These are phyloP conservation scores for Lissonota sp. DNA, from an alignment of 2,888 invertebrate species.

Conservation along the genomic window DNA sequence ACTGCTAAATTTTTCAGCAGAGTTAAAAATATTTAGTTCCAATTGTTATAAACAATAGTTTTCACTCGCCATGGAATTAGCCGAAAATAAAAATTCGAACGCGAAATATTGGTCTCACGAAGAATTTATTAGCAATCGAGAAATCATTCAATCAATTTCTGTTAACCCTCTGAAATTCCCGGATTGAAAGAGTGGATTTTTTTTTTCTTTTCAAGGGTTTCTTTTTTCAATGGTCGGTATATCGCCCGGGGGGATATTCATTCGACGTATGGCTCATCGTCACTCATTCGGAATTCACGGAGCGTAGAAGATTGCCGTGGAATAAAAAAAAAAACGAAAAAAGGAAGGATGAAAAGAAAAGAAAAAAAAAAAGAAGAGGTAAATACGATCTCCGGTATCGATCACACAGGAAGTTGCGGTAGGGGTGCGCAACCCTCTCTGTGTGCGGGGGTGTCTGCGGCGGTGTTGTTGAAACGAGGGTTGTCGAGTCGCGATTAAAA, in stretches of 20 bases:
- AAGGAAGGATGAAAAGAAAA: too few species aligned
- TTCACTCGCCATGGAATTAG: too few species aligned
- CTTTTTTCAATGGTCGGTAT: conserved; percentile 15
- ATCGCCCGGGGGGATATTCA: conserved; percentile 25
- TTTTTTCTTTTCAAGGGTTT: background rate
- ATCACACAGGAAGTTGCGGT: conserved; percentile 55
- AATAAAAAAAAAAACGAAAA: too few species aligned
- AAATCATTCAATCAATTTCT: too few species aligned
- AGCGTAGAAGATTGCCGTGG: conserved; percentile 60
- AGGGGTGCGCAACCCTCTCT: background rate
- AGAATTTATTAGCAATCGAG: too few species aligned
- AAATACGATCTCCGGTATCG: conserved; percentile 66
- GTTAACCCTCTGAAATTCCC: background rate
- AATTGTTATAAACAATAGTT: too few species aligned
- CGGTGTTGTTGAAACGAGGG: conserved; percentile 41
- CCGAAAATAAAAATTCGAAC: too few species aligned
- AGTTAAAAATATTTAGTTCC: too few species aligned
- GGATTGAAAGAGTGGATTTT: background rate
- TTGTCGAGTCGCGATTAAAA: conserved; percentile 58
- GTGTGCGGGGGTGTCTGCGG: conserved; percentile 22
- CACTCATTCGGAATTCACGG: conserved; percentile 60
- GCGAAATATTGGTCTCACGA: too few species aligned
- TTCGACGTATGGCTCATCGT: conserved; percentile 45
- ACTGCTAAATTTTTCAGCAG: too few species aligned
- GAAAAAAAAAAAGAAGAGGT: conserved; percentile 48